These are phyloP conservation scores for Allacma fusca DNA, from an alignment of 2,888 invertebrate species.

Conservation along the genomic window DNA sequence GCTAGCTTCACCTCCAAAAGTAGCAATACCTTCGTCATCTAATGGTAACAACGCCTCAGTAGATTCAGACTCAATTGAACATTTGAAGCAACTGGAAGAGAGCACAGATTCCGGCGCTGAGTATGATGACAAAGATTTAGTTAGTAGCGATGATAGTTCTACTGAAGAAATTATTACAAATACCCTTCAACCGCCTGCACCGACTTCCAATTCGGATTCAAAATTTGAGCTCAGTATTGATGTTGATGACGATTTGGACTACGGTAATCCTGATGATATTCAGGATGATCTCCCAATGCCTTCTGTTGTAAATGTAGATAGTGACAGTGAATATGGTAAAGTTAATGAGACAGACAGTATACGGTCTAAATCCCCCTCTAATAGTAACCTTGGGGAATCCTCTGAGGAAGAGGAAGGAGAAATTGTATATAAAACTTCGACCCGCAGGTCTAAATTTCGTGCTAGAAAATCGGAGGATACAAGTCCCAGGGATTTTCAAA, in stretches of 20 bases:
- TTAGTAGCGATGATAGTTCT: background rate
- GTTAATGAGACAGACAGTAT: background rate
- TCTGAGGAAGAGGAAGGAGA: conserved; percentile 39
- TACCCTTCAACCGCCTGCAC: background rate
- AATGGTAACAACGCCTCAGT: too few species aligned
- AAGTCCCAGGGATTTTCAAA: background rate
- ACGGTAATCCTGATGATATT: conserved; percentile 32
- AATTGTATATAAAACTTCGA: background rate
- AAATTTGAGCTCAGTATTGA: conserved; percentile 26
- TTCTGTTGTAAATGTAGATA: background rate
- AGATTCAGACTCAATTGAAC: too few species aligned
- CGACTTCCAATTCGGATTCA: background rate
- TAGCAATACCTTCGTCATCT: too few species aligned
- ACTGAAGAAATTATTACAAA: background rate
- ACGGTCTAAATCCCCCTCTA: too few species aligned
- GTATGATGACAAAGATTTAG: background rate
- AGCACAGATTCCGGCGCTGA: background rate
- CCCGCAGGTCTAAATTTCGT: background rate
- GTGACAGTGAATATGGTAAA: background rate
- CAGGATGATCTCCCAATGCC: background rate
- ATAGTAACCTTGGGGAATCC: background rate
- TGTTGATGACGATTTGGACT: conserved; percentile 30
- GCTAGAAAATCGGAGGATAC: background rate
- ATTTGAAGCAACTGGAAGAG: background rate
- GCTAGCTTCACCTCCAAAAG: too few species aligned